phyloP scores from a whole-genome alignment of 2,888 invertebrate species.

The Chymomyza procnemis region DNA sequence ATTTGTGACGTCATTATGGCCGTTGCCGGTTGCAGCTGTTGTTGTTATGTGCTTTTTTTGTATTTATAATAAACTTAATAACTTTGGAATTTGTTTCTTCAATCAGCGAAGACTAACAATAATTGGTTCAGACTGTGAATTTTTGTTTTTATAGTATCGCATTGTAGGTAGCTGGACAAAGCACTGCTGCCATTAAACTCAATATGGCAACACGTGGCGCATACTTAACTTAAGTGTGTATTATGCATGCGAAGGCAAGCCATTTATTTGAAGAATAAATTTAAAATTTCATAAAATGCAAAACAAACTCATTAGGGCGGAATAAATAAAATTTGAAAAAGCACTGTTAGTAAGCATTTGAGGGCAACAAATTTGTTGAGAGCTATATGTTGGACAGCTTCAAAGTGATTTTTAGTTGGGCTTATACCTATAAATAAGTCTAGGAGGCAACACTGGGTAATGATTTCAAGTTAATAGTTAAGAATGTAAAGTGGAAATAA shows the following conservation, averaged over 20 bases:
- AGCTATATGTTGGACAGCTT: too few relatives aligned
- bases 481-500: too few relatives aligned
- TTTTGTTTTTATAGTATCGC: not conserved
- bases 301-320: not conserved
- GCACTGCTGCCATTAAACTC: slow-evolving; percentile 10
- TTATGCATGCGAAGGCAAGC: slow-evolving; percentile 54
- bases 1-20: slow-evolving; percentile 23
- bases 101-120: slow-evolving; percentile 50
- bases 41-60: slow-evolving; percentile 42
- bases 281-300: not conserved
- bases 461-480: too few relatives aligned
- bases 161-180: slow-evolving; percentile 52
- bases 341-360: too few relatives aligned
- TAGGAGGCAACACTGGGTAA: too few relatives aligned
- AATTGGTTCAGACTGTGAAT: not conserved
- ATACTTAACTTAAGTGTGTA: slow-evolving; percentile 47
- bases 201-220: slow-evolving; percentile 57
- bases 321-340: not conserved
- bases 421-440: too few relatives aligned
- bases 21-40: slow-evolving; percentile 17
- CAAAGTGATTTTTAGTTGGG: too few relatives aligned
- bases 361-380: too few relatives aligned
- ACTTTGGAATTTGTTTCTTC: slow-evolving; percentile 65
- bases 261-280: slow-evolving; percentile 37
- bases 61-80: slow-evolving; percentile 70